Conservation (phyloP, 2,888 invertebrate species). For the Eutolmus rufibarbis region DNA sequence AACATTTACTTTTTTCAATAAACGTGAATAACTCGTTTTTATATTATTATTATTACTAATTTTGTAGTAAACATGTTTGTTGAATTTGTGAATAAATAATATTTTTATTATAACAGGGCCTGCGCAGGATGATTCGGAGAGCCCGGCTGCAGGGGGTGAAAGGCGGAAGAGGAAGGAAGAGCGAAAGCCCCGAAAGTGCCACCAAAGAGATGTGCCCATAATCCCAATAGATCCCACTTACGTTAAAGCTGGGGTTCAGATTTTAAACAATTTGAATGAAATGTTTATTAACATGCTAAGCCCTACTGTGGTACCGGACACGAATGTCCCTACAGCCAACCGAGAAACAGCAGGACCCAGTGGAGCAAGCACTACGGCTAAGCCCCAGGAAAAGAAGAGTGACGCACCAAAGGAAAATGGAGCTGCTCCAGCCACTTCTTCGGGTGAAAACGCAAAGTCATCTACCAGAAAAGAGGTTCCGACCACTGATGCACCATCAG, state of each 20-base stretch:
- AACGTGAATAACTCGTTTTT: too few relatives aligned
- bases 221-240: constrained; percentile 27
- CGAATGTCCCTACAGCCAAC: neutral
- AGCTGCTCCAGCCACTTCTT: neutral
- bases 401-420: neutral
- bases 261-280: constrained; percentile 60
- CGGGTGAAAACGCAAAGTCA: neutral
- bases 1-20: too few relatives aligned
- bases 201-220: neutral
- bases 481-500: neutral
- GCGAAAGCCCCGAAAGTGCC: neutral
- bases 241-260: constrained; percentile 58
- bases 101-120: neutral
- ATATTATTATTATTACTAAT: too few relatives aligned
- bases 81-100: too few relatives aligned
- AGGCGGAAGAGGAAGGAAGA: neutral
- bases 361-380: neutral
- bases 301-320: constrained; percentile 49
- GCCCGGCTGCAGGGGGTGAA: neutral
- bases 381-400: neutral
- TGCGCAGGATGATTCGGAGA: neutral
- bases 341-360: neutral
- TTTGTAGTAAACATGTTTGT: too few relatives aligned
- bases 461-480: neutral
- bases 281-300: constrained; percentile 61